Evolutionary conservation across 37 sponge, comb jelly and placozoan genomes (phyloP).

Genomic region (Dysidea cf. avara): DNA sequence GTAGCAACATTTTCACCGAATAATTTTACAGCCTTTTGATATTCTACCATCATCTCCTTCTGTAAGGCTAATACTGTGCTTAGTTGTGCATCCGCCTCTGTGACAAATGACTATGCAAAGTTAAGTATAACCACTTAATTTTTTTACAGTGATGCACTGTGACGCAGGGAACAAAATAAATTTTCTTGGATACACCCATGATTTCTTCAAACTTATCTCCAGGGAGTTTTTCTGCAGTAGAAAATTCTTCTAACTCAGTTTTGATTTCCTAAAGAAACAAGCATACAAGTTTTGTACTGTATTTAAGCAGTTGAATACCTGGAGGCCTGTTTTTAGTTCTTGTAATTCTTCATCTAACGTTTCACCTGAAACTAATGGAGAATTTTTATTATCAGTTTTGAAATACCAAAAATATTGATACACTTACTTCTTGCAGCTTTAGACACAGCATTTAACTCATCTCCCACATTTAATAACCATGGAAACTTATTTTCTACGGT

Average conservation of each 20-base stretch:
- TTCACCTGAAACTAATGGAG: constrained; percentile 65
- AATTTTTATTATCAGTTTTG: neutral
- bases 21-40: constrained; percentile 31
- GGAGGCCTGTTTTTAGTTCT: constrained; percentile 54
- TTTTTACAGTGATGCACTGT: too few relatives aligned
- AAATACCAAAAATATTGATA: neutral
- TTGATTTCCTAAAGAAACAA: constrained; percentile 38
- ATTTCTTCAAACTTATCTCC: constrained; percentile 57
- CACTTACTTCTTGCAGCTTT: constrained; percentile 67
- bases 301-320: constrained; percentile 20
- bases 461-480: constrained; percentile 32
- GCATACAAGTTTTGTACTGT: neutral
- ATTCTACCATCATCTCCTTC: constrained; percentile 56
- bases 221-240: constrained; percentile 16
- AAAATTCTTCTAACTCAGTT: constrained; percentile 20
- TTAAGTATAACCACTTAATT: too few relatives aligned
- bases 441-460: constrained; percentile 33
- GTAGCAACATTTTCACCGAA: constrained; percentile 76
- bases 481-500: constrained; percentile 74
- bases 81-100: constrained; percentile 42
- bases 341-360: constrained; percentile 69
- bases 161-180: too few relatives aligned
- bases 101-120: constrained; percentile 50
- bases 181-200: constrained; percentile 63
- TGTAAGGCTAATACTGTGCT: constrained; percentile 38